Percentiles rank a stretch among this genome's conserved stretches.
Conservation (phyloP, 2,888 invertebrate genomes). For the Enoplolaimus lenunculus region DNA sequence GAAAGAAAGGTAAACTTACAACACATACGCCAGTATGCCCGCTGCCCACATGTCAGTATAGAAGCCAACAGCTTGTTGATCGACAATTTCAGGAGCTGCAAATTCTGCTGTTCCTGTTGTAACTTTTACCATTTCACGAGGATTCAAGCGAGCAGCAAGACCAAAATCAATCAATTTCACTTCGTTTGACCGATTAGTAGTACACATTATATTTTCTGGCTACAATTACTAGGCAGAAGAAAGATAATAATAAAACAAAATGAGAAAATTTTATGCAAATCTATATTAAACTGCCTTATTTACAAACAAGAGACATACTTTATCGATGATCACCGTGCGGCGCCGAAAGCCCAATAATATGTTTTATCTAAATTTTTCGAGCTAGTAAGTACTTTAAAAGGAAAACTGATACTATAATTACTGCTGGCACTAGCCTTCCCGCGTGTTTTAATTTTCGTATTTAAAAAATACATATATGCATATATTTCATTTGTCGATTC, state of each 20-base stretch:
- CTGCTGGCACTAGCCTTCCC: too few relatives aligned
- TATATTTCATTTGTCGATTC: too few relatives aligned
- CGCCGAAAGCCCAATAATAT: neutral
- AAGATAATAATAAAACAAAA: neutral
- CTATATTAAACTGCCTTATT: too few relatives aligned
- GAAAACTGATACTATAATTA: too few relatives aligned
- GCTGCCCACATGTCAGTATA: conserved; percentile 99
- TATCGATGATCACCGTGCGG: too few relatives aligned
- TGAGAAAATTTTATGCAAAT: neutral
- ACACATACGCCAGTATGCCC: conserved; percentile 90
- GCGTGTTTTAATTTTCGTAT: too few relatives aligned
- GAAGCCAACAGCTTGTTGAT: conserved; percentile 94
- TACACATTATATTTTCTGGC: conserved; percentile 99
- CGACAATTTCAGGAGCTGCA: conserved; percentile 97
- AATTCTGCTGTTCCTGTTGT: conserved; percentile 87
- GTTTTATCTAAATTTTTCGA: too few relatives aligned
- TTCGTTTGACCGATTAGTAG: conserved; percentile 79
- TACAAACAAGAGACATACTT: too few relatives aligned
- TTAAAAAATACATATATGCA: too few relatives aligned
- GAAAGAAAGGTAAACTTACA: too few relatives aligned
- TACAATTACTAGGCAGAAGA: conserved; percentile 45
- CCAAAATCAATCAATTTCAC: conserved; percentile 99
- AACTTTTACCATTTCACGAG: conserved; percentile 94
- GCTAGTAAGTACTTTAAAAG: too few relatives aligned
- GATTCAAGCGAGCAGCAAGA: conserved; percentile 90